Conservation (phyloP, 2,797 vertebrate genomes). For the Taeniopygia guttata region DNA sequence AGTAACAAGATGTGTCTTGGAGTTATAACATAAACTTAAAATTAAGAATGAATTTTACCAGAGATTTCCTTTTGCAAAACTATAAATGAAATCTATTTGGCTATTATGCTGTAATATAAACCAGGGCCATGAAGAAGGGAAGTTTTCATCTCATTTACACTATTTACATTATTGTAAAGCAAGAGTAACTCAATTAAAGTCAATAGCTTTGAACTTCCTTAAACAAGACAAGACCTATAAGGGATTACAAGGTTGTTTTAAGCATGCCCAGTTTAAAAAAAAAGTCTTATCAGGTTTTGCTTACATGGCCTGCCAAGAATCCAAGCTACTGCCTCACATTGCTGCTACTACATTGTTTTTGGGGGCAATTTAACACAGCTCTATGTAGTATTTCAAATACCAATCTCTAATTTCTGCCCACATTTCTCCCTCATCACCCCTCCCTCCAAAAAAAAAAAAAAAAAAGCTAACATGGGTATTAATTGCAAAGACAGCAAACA, state of each 20-base stretch:
- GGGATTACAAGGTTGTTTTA: conserved; percentile 52
- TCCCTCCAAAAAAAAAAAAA: background rate
- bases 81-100: conserved; percentile 19
- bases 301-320: conserved; percentile 24
- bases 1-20: conserved; percentile 23
- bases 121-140: conserved; percentile 30
- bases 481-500: background rate
- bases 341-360: background rate
- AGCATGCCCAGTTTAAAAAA: background rate
- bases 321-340: background rate
- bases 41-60: conserved; percentile 27
- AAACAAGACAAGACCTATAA: conserved; percentile 57
- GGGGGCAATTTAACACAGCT: background rate
- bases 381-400: background rate
- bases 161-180: conserved; percentile 57
- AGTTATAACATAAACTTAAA: conserved; percentile 28
- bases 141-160: conserved; percentile 55
- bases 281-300: conserved; percentile 23
- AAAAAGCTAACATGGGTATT: background rate
- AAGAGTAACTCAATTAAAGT: conserved; percentile 58
- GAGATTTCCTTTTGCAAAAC: conserved; percentile 43
- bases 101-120: conserved; percentile 45
- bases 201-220: conserved; percentile 61
- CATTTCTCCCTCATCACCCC: background rate
- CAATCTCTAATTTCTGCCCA: background rate